Base-by-base conservation (phyloP, 2,888 invertebrate species). In the Lasiommata megera region DNA sequence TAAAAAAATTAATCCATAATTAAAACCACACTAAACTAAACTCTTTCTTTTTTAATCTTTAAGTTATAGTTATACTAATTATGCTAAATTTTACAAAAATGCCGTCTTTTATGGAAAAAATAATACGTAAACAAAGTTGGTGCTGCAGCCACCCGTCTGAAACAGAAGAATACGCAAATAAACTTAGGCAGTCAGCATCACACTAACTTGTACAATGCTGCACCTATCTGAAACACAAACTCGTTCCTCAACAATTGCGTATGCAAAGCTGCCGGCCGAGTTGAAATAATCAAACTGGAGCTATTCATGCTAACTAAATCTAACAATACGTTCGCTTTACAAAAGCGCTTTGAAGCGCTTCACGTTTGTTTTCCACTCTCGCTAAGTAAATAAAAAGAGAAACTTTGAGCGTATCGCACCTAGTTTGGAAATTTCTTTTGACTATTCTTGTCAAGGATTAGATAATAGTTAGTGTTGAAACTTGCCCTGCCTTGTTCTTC, bases 241-340 rank as follows among this genome's bases (percentile, higher is more conserved):
- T 38, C 14, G 28, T n/a, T 17, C n/a, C 50, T 44, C 51, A 51
- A 47, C 52, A 52, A 46, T 52, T 18, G 56, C 9, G 34, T 29
- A 38, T 40, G 57, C 46, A 51, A 40, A 57, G 44, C 52, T 40
- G 52, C 38, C 47, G 47, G 52, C 46, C 53, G 46, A 57, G 57
- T 47, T 52, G 52, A 47, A 57, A 57, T 53, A 57, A 57, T 52
- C 56, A 56, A 44, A 50, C 53, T 52, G 41, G 31, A 17, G 14
- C 40, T 29, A 41, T 28, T 41, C 52, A 52, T 28, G 52, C 41
- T 23, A 29, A 40, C 36, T 48, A 36, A 48, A 48, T 52, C 41
- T 28, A 52, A 52, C 52, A 52, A 52, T 41, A 37, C 28, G 40
- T 18, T 52, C 46, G 31, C 17, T 52, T 38, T 52, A 31, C 36